These are phyloP conservation scores for Heliconius ismenius DNA, from an alignment of 2,888 invertebrate species.

Conservation along the genomic window DNA sequence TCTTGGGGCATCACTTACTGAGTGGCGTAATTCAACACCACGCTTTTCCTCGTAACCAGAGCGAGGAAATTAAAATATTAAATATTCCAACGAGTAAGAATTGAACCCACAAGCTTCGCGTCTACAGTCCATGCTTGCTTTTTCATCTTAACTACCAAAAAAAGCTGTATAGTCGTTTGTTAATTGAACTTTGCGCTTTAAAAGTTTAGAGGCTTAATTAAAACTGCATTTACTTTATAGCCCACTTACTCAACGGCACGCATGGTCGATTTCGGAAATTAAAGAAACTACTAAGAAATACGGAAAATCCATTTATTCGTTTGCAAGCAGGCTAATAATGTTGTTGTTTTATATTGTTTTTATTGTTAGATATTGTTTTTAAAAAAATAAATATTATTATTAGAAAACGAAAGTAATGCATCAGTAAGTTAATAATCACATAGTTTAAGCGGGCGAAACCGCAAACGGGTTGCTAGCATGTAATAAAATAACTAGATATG, in stretches of 20 bases:
- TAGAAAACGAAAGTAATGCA: too few relatives aligned
- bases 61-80: not conserved
- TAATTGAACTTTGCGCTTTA: conserved; percentile 16
- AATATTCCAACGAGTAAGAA: too few relatives aligned
- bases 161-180: conserved; percentile 8
- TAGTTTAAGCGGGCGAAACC: too few relatives aligned
- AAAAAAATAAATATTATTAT: too few relatives aligned
- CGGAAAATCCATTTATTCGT: not conserved
- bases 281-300: conserved; percentile 18
- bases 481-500: not conserved
- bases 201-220: conserved; percentile 24
- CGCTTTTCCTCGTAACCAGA: not conserved
- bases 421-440: too few relatives aligned
- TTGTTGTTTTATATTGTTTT: too few relatives aligned
- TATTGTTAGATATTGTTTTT: too few relatives aligned
- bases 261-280: conserved; percentile 16
- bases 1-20: too few relatives aligned
- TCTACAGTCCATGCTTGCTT: not conserved
- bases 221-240: conserved; percentile 25
- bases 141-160: not conserved
- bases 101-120: too few relatives aligned
- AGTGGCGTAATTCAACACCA: not conserved
- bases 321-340: not conserved
- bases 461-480: too few relatives aligned
- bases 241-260: conserved; percentile 23